Conservation (phyloP, 2,113 vertebrate species). For the Chelonoidis abingdonii region DNA sequence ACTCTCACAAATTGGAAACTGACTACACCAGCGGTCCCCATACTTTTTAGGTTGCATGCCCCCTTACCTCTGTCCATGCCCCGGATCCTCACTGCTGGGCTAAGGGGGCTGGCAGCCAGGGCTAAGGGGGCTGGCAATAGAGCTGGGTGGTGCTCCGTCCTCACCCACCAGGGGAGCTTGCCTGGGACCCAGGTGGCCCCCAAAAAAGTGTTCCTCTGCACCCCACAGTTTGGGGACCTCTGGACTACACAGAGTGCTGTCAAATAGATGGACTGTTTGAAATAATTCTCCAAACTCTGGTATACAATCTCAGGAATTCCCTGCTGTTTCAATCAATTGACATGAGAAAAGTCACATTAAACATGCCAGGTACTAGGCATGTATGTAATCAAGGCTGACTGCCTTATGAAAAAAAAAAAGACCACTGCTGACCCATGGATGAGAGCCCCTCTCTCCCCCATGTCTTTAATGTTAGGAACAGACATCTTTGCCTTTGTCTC, state of each 20-base stretch:
- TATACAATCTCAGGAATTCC: not conserved
- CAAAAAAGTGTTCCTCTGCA: too few relatives aligned
- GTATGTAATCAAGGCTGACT: not conserved
- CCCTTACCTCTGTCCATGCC: too few relatives aligned
- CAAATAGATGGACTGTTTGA: not conserved
- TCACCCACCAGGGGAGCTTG: too few relatives aligned
- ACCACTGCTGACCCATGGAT: not conserved
- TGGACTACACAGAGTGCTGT: not conserved
- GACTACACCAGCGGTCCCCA: not conserved
- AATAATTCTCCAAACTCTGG: not conserved
- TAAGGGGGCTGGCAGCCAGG: too few relatives aligned
- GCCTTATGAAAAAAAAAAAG: not conserved
- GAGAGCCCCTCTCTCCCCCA: not conserved
- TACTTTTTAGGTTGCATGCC: too few relatives aligned
- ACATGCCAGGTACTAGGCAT: not conserved
- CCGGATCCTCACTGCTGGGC: too few relatives aligned
- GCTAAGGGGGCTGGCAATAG: too few relatives aligned
- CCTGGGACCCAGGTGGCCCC: too few relatives aligned
- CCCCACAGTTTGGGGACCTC: too few relatives aligned
- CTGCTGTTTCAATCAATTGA: not conserved
- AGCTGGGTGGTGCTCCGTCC: too few relatives aligned
- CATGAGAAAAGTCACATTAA: not conserved
- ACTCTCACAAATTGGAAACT: not conserved
- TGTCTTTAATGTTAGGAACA: not conserved
- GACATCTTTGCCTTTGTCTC: not conserved